Evolutionary conservation across 2,888 invertebrate species (phyloP), one percentile per base, ranked within the genome.

Genomic region (Dynastes maya): DNA sequence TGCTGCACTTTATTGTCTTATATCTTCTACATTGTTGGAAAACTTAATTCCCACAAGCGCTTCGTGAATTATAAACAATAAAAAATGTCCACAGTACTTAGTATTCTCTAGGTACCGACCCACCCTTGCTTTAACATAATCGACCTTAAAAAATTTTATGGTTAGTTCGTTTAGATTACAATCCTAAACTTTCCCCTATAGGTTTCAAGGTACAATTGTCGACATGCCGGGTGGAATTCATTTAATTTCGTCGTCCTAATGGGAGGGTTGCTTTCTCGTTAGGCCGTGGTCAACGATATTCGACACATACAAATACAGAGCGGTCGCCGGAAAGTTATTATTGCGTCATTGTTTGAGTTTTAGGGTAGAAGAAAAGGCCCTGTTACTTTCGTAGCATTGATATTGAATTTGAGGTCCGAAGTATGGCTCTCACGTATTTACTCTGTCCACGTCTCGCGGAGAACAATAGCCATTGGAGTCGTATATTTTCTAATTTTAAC

Each of bases 261-360:
- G 13, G 63, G 22, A 63, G 29, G 29, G 63, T 32, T 27, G 32
- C 13, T 29, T 5, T 32, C 63, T 63, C 32, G 29, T 63, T 63
- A 63, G 29, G 63, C 13, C 1, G 63, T 32, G 63, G 63, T 63
- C 63, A 63, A 63, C 63, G 63, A 63, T 63, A 63, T 63, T 63
- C 29, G 63, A 63, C 63, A 32, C 27, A 32, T 9, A 63, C 4
- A 45, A 45, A 27, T 29, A 63, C n/a, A 32, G 27, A 29, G 27
- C 32, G 13, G 63, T 63, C 27, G 32, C 63, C 63, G 63, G 63
- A 67, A 67, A 67, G 45, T 67, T 67, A 67, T 67, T 67, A 67
- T 45, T 67, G 49, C 22, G 45, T 49, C 45, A 67, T 67, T 67
- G 67, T 67, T 67, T 49, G 67, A 49, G 67, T 49, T 49, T 67